Base-by-base conservation (phyloP, 2,888 invertebrate genomes). In the Drosophila rubida region DNA sequence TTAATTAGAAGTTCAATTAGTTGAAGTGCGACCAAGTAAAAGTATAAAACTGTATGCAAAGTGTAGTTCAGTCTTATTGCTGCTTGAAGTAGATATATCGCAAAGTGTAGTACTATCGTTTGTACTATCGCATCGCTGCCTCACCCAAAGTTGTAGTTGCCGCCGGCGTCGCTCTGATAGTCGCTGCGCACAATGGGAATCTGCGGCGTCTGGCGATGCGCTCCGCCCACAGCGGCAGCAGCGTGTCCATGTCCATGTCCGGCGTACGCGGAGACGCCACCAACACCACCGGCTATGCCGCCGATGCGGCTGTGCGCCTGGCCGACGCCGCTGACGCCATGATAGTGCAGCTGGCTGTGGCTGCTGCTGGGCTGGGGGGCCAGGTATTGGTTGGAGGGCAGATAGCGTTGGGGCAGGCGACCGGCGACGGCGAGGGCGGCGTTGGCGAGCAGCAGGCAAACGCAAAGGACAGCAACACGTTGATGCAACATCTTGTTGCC, bases 91-190 rank as follows among this genome's bases (percentile, higher is more conserved):
- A n/a, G n/a, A n/a, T n/a, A n/a, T n/a, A n/a, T n/a, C n/a, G n/a
- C n/a, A n/a, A n/a, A n/a, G n/a, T n/a, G n/a, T n/a, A n/a, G n/a
- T n/a, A n/a, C 19, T 41, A 42, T 42, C 42, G 42, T 19, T 22
- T n/a, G 3, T 30, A 30, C 11, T 11, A 30, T 30, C 30, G 30
- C 35, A 25, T n/a, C n/a, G 8, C 2, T 11, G n/a, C 1, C 49
- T 51, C 16, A 95, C 94, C 94, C 94, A 91, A 93, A 95, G 69
- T 93, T 93, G 85, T 95, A 95, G 84, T 92, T 94, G 50, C 94
- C 94, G 78, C 94, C 94, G 39, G 94, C 94, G 81, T 94, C 94
- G 89, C 94, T 94, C 30, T 93, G 92, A 70, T 94, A 94, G 62
- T 93, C 93, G 82, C 93, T 94, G 65, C 93, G 92, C 16, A 94